Conservation (phyloP, 2,888 invertebrate genomes). For the Conomelus anceps region DNA sequence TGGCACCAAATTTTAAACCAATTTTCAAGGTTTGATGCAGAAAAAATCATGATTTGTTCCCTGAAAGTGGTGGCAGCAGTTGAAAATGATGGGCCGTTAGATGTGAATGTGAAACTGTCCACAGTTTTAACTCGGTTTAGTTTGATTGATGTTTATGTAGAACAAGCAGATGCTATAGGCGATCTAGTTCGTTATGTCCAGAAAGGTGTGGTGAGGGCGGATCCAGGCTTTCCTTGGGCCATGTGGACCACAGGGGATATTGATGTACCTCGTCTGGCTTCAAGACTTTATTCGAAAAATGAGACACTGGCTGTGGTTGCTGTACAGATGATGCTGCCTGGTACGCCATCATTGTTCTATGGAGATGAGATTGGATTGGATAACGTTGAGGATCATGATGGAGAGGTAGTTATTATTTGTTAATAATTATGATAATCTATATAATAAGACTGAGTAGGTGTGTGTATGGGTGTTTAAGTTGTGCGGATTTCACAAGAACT, state of each 20-base stretch:
- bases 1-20: constrained; percentile 57
- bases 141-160: constrained; percentile 62
- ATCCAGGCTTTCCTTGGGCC: constrained; percentile 64
- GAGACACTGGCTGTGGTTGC: constrained; percentile 62
- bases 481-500: too few relatives aligned
- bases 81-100: constrained; percentile 47
- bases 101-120: constrained; percentile 37
- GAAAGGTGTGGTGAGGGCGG: constrained; percentile 53
- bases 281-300: constrained; percentile 55
- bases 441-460: too few relatives aligned
- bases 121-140: constrained; percentile 57
- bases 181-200: constrained; percentile 52
- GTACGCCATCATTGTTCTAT: constrained; percentile 80
- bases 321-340: constrained; percentile 76
- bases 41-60: constrained; percentile 60
- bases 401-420: constrained; percentile 40
- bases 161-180: constrained; percentile 44
- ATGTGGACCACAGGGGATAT: constrained; percentile 71
- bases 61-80: constrained; percentile 49
- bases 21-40: constrained; percentile 45
- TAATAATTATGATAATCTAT: too few relatives aligned
- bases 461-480: too few relatives aligned
- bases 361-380: constrained; percentile 81
- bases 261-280: constrained; percentile 53
- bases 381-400: constrained; percentile 50